A percentile compares a stretch with the other conserved stretches of the same genome.
These are phyloP conservation scores for Cantharis flavilabris DNA, from an alignment of 2,888 invertebrate species.

Conservation along the genomic window DNA sequence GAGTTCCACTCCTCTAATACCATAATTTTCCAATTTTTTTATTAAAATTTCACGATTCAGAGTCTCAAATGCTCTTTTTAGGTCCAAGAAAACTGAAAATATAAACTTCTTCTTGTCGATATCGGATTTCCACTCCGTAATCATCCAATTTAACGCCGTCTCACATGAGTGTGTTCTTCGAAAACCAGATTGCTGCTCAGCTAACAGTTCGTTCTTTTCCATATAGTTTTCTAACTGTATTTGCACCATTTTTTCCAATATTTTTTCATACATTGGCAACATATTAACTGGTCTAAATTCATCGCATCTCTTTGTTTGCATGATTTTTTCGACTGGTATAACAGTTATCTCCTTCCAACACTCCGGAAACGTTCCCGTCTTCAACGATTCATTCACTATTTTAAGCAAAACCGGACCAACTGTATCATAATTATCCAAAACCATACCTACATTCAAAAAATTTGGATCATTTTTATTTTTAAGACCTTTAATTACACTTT, in stretches of 20 bases:
- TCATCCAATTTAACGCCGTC: not conserved
- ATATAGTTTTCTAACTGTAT: not conserved
- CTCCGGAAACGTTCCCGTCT: no score
- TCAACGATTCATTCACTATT: not conserved
- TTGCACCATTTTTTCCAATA: not conserved
- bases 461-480: not conserved
- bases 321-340: no score
- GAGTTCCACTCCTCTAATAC: not conserved
- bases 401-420: no score
- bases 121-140: not conserved
- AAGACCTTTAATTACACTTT: no score
- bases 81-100: not conserved
- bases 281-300: not conserved
- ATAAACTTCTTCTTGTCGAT: not conserved
- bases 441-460: no score
- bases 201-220: not conserved
- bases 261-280: not conserved
- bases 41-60: not conserved
- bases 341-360: no score
- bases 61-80: no score
- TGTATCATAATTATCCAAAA: no score
- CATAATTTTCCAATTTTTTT: no score
- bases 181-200: not conserved
- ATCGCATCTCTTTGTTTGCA: not conserved
- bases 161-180: not conserved